Evolutionary conservation across 2,888 invertebrate species (phyloP).

Genomic region (Lepidocyrtoides sp.): DNA sequence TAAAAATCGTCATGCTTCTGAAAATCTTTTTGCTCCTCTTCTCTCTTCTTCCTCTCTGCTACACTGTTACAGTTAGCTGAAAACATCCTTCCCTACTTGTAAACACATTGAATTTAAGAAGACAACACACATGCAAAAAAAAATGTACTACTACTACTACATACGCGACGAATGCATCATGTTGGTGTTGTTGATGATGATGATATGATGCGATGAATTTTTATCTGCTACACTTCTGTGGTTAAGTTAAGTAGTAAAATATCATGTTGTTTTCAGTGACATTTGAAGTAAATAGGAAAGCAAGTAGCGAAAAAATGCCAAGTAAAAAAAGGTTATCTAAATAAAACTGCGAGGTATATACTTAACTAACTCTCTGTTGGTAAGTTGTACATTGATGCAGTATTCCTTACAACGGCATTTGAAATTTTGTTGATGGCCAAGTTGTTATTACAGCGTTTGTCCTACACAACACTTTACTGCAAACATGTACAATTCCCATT

Average conservation of each 20-base stretch:
- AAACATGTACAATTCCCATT: not conserved
- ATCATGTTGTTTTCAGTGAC: slow-evolving; percentile 49
- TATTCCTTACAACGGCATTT: not conserved
- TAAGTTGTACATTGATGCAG: not conserved
- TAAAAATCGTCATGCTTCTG: slow-evolving; percentile 69
- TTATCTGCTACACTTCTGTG: slow-evolving; percentile 29
- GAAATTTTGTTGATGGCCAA: not conserved
- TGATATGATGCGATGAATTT: slow-evolving; percentile 53
- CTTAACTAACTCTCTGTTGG: too few relatives aligned
- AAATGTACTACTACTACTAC: not conserved
- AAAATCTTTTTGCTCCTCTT: slow-evolving; percentile 20
- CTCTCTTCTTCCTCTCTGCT: not conserved
- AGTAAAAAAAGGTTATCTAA: slow-evolving; percentile 38
- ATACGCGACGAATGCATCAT: not conserved
- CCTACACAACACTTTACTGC: slow-evolving; percentile 34
- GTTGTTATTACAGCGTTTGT: not conserved
- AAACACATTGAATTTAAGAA: not conserved
- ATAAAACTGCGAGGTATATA: not conserved
- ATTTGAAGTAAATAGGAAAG: slow-evolving; percentile 41
- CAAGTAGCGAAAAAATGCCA: slow-evolving; percentile 25
- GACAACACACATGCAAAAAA: slow-evolving; percentile 23
- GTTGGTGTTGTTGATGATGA: not conserved
- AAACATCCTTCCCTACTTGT: not conserved
- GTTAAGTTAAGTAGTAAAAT: slow-evolving; percentile 45
- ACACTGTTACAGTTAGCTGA: slow-evolving; percentile 2